phyloP scores from a whole-genome alignment of 2,797 vertebrate genomes.

The Choloepus didactylus region DNA sequence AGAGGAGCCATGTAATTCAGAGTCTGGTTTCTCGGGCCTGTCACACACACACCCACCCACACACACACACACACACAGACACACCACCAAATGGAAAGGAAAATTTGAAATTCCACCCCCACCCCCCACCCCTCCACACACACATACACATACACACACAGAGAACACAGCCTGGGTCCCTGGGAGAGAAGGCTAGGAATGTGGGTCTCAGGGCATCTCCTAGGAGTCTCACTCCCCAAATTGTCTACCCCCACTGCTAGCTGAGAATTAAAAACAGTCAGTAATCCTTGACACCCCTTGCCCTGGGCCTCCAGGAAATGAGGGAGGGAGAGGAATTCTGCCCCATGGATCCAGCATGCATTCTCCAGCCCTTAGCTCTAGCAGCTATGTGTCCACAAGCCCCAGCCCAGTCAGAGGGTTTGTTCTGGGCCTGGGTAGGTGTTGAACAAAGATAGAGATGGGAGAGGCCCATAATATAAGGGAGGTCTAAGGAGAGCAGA shows the following conservation, averaged over 20 bases:
- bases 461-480: not conserved
- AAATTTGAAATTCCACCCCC: not conserved
- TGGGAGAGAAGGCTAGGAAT: conserved; percentile 68
- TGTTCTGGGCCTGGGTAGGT: not conserved
- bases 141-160: not conserved
- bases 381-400: not conserved
- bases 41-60: not conserved
- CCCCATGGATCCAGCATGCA: not conserved
- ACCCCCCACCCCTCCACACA: not conserved
- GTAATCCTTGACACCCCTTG: conserved; percentile 35
- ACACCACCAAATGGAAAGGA: not conserved
- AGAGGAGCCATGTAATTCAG: conserved; percentile 63
- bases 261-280: conserved; percentile 63
- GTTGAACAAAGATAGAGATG: conserved; percentile 5
- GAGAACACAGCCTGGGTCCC: conserved; percentile 14
- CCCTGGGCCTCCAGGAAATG: conserved; percentile 67
- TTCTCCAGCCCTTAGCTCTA: conserved; percentile 3
- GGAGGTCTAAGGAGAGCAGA: not conserved
- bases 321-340: conserved; percentile 26
- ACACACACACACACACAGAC: not conserved
- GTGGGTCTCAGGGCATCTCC: conserved; percentile 16
- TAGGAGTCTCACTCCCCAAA: not conserved
- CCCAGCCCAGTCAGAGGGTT: not conserved
- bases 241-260: conserved; percentile 12
- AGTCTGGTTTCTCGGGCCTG: conserved; percentile 33